Evolutionary conservation across 2,113 vertebrate species (phyloP).

Genomic region (Butorides virescens): DNA sequence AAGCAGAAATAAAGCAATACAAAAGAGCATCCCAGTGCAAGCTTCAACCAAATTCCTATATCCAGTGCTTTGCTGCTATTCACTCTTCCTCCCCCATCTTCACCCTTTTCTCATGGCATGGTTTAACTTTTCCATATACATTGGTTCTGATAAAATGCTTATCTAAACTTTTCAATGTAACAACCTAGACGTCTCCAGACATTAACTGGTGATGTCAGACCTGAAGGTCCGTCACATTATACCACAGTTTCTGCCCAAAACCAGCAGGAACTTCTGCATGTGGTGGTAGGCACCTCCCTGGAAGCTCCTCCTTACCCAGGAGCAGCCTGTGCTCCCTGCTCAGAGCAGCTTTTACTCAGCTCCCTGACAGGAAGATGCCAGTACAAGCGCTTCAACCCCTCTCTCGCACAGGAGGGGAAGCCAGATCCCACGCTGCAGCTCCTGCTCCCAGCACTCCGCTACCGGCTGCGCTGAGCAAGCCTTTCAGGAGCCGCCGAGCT

Average conservation of each 20-base stretch:
- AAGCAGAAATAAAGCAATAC: not conserved
- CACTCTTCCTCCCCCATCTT: not conserved
- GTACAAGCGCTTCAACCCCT: rapidly evolving
- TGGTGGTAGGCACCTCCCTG: not conserved
- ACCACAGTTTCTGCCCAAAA: not conserved
- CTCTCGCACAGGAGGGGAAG: not conserved
- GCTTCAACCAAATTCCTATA: not conserved
- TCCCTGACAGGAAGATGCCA: not conserved
- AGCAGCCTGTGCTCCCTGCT: not conserved
- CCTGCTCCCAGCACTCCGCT: not conserved
- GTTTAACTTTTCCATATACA: not conserved
- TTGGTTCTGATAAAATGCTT: not conserved
- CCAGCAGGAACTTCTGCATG: rapidly evolving
- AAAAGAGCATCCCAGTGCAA: not conserved
- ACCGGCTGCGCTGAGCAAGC: not conserved
- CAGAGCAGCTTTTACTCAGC: not conserved
- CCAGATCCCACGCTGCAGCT: not conserved
- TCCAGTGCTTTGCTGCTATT: not conserved
- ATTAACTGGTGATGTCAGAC: not conserved
- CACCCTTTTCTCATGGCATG: not conserved
- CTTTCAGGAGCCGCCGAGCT: not conserved
- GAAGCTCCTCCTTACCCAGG: not conserved
- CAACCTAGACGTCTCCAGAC: not conserved
- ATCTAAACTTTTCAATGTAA: not conserved
- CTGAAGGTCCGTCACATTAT: not conserved